A percentile compares a stretch with the other conserved stretches of the same genome.
phyloP scores from a whole-genome alignment of 2,113 vertebrate species.

The Leiothrix lutea region DNA sequence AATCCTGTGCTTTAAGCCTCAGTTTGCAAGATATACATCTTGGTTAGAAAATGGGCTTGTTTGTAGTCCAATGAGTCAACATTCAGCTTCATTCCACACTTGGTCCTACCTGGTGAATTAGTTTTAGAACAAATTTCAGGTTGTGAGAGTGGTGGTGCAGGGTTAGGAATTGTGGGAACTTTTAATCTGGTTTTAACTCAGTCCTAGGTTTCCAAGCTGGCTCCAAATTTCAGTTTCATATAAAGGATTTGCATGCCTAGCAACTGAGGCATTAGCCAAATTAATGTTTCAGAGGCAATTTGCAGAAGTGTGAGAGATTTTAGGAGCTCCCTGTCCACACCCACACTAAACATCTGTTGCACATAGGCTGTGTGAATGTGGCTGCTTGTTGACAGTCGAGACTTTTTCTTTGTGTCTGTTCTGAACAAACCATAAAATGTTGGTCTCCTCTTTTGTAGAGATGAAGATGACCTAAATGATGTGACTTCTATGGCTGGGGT shows the following conservation, averaged over 20 bases:
- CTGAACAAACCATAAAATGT: background rate
- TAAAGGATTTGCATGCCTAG: background rate
- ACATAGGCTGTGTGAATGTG: background rate
- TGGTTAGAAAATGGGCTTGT: background rate
- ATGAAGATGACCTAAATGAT: slow-evolving; percentile 95
- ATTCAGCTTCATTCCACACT: background rate
- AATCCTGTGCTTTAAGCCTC: background rate
- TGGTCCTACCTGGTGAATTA: background rate
- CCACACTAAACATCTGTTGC: background rate
- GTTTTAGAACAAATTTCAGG: background rate
- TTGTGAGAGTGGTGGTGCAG: background rate
- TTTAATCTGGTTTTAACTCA: background rate
- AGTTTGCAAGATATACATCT: background rate
- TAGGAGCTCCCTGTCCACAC: background rate
- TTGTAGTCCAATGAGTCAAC: background rate
- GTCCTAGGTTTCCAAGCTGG: background rate
- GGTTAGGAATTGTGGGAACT: background rate
- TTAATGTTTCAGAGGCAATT: background rate
- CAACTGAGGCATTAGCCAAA: background rate
- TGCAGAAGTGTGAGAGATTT: background rate
- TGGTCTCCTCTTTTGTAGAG: slow-evolving; percentile 68
- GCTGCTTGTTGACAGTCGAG: background rate
- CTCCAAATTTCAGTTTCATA: background rate
- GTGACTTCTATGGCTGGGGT: slow-evolving; percentile 95
- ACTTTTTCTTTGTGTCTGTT: background rate